phyloP scores from a whole-genome alignment of 2,888 invertebrate species.

The Acleris cristana region DNA sequence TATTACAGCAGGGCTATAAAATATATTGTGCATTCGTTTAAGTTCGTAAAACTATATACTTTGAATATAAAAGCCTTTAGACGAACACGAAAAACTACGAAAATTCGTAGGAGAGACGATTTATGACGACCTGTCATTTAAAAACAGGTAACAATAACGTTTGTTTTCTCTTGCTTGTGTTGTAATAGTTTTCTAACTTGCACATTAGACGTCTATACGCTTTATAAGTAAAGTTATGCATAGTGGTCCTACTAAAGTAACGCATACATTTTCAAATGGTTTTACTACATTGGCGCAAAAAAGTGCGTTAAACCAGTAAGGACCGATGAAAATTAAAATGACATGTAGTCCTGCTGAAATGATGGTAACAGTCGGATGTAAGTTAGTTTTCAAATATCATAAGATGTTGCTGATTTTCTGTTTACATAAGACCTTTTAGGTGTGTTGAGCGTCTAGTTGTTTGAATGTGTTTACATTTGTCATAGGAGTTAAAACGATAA shows the following conservation, averaged over 20 bases:
- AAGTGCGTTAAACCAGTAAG: conserved; percentile 7
- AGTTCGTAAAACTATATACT: too few relatives aligned
- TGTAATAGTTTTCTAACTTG: too few relatives aligned
- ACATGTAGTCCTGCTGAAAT: conserved; percentile 17
- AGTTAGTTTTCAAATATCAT: conserved; percentile 29
- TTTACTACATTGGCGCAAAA: background rate
- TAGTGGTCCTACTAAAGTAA: background rate
- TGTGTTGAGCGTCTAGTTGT: conserved; percentile 28
- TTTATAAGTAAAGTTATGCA: too few relatives aligned
- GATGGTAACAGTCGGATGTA: conserved; percentile 27
- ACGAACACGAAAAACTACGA: too few relatives aligned
- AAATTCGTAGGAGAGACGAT: too few relatives aligned
- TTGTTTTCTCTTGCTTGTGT: too few relatives aligned
- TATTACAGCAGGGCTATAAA: conserved; percentile 6
- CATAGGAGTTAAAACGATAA: conserved; percentile 6
- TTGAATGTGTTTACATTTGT: conserved; percentile 9
- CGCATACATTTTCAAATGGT: background rate
- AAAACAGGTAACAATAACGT: too few relatives aligned
- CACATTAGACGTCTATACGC: too few relatives aligned
- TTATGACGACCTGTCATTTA: too few relatives aligned
- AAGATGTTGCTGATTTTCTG: conserved; percentile 33
- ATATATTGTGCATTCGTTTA: background rate
- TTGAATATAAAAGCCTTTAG: too few relatives aligned
- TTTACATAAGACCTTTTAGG: conserved; percentile 17
- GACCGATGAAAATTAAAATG: background rate